Percentiles rank a stretch among this genome's conserved stretches.
Conservation (phyloP, 2,113 vertebrate genomes). For the Ammodytes dubius region DNA sequence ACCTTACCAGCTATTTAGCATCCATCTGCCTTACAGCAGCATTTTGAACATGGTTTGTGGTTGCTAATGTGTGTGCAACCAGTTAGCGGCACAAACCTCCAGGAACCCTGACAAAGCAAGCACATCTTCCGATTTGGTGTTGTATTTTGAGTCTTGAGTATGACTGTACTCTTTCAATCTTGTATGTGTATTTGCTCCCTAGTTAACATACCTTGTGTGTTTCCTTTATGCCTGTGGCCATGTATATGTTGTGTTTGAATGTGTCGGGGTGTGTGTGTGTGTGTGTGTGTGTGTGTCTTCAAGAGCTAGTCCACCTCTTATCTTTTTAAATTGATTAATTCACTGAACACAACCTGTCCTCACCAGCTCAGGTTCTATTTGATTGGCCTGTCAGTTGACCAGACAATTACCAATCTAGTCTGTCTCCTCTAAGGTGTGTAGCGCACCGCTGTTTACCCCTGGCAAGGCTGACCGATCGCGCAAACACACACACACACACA, state of each 20-base stretch:
- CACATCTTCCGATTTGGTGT: too few species aligned
- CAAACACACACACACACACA: conserved; percentile 7
- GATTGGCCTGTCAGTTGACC: conserved; percentile 42
- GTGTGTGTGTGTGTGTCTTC: not conserved
- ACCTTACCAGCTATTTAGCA: not conserved
- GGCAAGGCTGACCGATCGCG: conserved; percentile 22
- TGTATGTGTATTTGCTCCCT: not conserved
- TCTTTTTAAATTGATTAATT: conserved; percentile 54
- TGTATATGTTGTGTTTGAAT: not conserved
- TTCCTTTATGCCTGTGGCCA: not conserved
- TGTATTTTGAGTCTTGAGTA: not conserved
- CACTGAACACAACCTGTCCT: conserved; percentile 52
- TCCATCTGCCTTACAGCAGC: not conserved
- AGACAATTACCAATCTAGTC: conserved; percentile 46
- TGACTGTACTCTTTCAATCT: not conserved
- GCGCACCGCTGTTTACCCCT: conserved; percentile 17
- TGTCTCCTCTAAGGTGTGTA: conserved; percentile 33
- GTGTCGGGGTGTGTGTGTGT: not conserved
- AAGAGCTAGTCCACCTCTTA: conserved; percentile 7
- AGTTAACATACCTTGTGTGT: not conserved
- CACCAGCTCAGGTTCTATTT: conserved; percentile 44
- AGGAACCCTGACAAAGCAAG: not conserved
- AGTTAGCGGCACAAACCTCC: not conserved
- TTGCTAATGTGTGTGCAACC: not conserved
- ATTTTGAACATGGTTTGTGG: not conserved